Evolutionary conservation across 2,888 invertebrate genomes (phyloP), one percentile per base, ranked within the genome.

Genomic region (Drosophila ustulata): DNA sequence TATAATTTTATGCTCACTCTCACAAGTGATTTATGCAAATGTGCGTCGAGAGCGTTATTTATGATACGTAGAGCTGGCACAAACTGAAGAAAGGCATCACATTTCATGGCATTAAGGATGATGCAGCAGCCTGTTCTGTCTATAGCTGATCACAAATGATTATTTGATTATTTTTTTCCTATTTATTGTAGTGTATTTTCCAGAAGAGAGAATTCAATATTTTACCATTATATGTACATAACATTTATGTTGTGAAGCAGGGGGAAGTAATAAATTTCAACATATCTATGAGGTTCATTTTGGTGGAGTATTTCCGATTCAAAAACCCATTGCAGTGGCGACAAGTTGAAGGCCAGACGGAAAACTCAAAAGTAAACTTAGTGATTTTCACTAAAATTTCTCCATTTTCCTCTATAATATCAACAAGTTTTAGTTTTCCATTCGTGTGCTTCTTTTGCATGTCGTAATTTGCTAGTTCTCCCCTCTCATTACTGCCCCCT

Each of bases 21-120:
- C 46, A 28, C 62, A 43, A 28, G 70, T 66, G 79, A 75, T 78
- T 77, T 70, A 78, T 78, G 64, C 66, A 78, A 75, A 77, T 71
- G 46, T 34, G 25, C 34, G 39, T 39, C 49, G 39, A 66, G 70
- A 65, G 66, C 56, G 65, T 59, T 61, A 75, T 75, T 70, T 66
- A 45, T 30, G 53, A 34, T 75, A 39, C 47, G 47, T 34, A 57
- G 63, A 53, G 47, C 47, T 32, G 47, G n/a, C 43, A 39, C 43
- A 55, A 25, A 5, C 55, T 45, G 30, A 1, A 3, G 43, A 68
- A 68, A 39, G 50, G 53, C 49, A 68, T 68, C 52, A 45, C 47
- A 52, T 62, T 50, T 57, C 39, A 51, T 46, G 53, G 45, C 11
- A 34, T 13, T 51, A 4, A 51, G 51, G 41, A 65, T 65, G 66